A percentile compares a stretch with the other conserved stretches of the same genome.
Conservation (phyloP, 2,797 vertebrate genomes). For the Danio tinwini region DNA sequence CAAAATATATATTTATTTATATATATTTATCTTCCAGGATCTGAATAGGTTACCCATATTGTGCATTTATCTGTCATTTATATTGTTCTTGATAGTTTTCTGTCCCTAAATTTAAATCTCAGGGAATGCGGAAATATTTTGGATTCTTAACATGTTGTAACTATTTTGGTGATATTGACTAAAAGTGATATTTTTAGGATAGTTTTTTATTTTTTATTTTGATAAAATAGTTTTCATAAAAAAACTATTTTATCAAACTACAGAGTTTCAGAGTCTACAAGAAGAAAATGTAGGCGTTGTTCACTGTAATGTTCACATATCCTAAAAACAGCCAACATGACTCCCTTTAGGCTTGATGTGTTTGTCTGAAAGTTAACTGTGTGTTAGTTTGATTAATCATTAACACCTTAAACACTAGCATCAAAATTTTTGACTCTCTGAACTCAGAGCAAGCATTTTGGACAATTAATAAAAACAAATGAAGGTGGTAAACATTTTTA, state of each 20-base stretch:
- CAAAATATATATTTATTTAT: too few species aligned
- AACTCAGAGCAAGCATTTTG: background rate
- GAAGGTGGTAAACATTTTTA: background rate
- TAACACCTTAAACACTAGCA: background rate
- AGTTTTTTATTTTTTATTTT: too few species aligned
- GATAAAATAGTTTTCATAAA: too few species aligned
- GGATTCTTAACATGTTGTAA: too few species aligned
- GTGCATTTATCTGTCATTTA: background rate
- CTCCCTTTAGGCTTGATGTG: background rate
- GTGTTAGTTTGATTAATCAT: background rate
- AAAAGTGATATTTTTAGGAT: too few species aligned
- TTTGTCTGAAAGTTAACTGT: background rate
- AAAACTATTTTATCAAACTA: too few species aligned
- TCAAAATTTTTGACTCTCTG: background rate
- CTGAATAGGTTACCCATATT: background rate
- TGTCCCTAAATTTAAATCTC: background rate
- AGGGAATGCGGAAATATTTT: background rate
- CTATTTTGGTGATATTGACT: too few species aligned
- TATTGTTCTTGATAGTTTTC: background rate
- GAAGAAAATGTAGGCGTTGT: background rate
- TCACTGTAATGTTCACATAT: background rate
- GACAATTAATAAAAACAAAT: constrained; percentile 1
- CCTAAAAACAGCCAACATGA: background rate
- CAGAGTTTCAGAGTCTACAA: too few species aligned
- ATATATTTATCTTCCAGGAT: too few species aligned